These are phyloP conservation scores for Chiloscyllium punctatum DNA, from an alignment of 2,797 vertebrate genomes.

Conservation along the genomic window DNA sequence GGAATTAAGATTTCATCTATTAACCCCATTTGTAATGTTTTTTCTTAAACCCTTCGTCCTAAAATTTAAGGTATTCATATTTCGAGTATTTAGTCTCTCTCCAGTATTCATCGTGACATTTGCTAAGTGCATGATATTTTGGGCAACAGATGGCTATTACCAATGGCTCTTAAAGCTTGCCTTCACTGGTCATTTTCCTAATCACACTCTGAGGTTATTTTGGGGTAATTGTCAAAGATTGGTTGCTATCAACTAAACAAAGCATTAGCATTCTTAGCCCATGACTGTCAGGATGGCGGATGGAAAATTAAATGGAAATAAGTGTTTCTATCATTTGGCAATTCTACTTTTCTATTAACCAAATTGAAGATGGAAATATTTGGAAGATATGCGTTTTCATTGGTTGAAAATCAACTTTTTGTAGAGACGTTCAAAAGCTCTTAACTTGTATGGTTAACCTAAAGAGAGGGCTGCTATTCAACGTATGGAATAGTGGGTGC, in stretches of 20 bases:
- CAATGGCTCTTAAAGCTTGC: background rate
- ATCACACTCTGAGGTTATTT: background rate
- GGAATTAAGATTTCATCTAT: background rate
- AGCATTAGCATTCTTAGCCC: background rate
- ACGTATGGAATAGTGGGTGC: background rate
- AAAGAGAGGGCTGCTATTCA: background rate
- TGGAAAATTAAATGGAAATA: background rate
- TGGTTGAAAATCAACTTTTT: background rate
- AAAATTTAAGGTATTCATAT: background rate
- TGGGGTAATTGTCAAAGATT: background rate
- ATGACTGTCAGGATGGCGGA: background rate
- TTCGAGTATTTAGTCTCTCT: background rate
- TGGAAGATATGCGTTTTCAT: background rate
- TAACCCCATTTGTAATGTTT: background rate
- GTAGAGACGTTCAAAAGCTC: background rate
- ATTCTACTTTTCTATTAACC: background rate
- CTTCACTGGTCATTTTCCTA: background rate
- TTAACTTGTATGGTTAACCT: background rate
- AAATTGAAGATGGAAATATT: background rate
- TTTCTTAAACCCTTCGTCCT: background rate
- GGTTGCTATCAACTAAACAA: background rate
- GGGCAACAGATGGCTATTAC: background rate
- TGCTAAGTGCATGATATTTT: background rate
- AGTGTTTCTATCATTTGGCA: background rate
- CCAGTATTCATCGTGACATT: background rate